These are phyloP conservation scores for Caenorhabditis panamensis DNA, from an alignment of 2,888 invertebrate species.

Conservation along the genomic window DNA sequence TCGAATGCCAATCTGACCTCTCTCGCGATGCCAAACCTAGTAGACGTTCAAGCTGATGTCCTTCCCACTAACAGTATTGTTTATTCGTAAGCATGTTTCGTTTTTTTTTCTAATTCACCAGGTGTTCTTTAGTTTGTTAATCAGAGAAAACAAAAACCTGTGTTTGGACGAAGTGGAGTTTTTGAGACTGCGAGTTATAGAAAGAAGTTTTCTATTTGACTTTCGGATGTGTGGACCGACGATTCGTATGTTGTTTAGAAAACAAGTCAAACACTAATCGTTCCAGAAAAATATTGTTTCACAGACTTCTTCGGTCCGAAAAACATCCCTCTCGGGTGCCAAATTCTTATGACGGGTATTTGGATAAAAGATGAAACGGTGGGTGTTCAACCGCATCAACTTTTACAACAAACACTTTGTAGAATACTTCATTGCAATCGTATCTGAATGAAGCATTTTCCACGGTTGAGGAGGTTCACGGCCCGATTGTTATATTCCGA, in stretches of 20 bases:
- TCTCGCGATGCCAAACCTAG: constrained; percentile 18
- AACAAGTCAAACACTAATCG: neutral
- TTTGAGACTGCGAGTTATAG: neutral
- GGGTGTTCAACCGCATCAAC: too few relatives aligned
- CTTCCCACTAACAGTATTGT: constrained; percentile 3
- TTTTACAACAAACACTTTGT: neutral
- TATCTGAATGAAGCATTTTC: constrained; percentile 40
- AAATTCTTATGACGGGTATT: constrained; percentile 40
- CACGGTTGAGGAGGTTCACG: constrained; percentile 51
- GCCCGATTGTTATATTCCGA: constrained; percentile 54
- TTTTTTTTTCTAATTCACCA: too few relatives aligned
- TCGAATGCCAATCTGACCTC: constrained; percentile 5
- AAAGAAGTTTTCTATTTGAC: constrained; percentile 6
- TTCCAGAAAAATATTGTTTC: constrained; percentile 36
- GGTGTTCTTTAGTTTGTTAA: neutral
- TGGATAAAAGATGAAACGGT: constrained; percentile 41
- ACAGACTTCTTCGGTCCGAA: constrained; percentile 1
- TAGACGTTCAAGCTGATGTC: constrained; percentile 1
- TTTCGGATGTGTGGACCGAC: constrained; percentile 1
- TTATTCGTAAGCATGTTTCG: constrained; percentile 14
- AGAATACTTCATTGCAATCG: constrained; percentile 31
- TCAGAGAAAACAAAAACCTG: neutral
- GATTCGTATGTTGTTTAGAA: neutral
- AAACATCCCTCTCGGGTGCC: constrained; percentile 40
- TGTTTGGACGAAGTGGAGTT: constrained; percentile 22